A percentile compares a stretch with the other conserved stretches of the same genome.
Conservation (phyloP, 37 sponge, comb jelly and placozoan species). For the Halichondria panicea region DNA sequence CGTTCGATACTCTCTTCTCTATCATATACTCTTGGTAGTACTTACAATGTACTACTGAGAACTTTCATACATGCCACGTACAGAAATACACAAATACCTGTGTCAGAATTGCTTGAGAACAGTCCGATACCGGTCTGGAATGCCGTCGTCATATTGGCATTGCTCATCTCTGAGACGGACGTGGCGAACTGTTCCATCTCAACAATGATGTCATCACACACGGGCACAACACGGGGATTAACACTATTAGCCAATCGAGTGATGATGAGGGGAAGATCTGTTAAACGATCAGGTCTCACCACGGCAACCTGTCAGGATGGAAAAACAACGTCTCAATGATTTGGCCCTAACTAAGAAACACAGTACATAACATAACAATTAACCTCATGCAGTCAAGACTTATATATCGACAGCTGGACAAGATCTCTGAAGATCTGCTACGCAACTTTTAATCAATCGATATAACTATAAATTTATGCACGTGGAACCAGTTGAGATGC, state of each 20-base stretch:
- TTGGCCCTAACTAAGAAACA: too few species aligned
- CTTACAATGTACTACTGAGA: too few species aligned
- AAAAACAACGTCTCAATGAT: not conserved
- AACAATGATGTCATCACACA: not conserved
- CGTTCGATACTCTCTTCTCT: too few species aligned
- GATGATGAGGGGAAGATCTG: not conserved
- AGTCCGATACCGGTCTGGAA: not conserved
- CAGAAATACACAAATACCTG: not conserved
- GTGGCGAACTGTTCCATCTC: slow-evolving; percentile 11
- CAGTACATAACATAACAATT: too few species aligned
- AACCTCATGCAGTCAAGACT: too few species aligned
- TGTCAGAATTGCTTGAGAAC: not conserved
- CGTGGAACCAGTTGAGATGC: too few species aligned
- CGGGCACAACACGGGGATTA: not conserved
- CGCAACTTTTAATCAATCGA: too few species aligned
- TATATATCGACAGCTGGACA: too few species aligned
- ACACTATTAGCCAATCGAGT: not conserved
- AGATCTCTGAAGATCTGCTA: too few species aligned
- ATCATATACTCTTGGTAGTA: too few species aligned
- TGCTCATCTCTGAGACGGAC: not conserved
- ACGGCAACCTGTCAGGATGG: not conserved
- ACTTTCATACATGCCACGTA: too few species aligned
- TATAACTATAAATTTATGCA: too few species aligned
- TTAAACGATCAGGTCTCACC: slow-evolving; percentile 3
- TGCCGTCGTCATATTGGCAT: not conserved